Base-by-base conservation (phyloP, 2,797 vertebrate species). In the Gallirallus australis region DNA sequence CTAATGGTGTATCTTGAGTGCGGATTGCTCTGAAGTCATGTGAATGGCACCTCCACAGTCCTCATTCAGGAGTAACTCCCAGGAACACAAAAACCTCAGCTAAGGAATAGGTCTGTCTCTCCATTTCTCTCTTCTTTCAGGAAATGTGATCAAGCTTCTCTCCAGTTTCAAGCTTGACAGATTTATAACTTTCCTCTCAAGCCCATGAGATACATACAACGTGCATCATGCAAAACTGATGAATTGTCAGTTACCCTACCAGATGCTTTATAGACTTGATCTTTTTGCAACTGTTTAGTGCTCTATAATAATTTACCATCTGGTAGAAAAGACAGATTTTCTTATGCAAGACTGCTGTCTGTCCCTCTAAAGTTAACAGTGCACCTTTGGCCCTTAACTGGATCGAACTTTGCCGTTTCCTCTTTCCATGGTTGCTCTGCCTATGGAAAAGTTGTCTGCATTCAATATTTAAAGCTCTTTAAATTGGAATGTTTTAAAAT, bases 231-330 rank as follows among this genome's bases (percentile, higher is more conserved):
- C 93, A 93, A 90, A 95, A 86, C 71, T 79, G 82, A 96, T 86
- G 86, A 93, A 86, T 56, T 94, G 61, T 86, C 91, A 77, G 64
- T 88, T 93, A 92, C 31, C 39, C 82, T 37, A 91, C 72, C 94
- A 95, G 94, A 88, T 83, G 87, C 95, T 96, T 97, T 95, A 96
- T 85, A 87, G 93, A 89, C 92, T 90, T 90, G 65, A 91, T 95
- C 91, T 95, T 95, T 94, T 92, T 91, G 80, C 89, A 90, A 84
- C 82, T 84, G 90, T 92, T 97, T 94, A 96, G 60, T 60, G 65
- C 59, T 82, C 69, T 40, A 69, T 60, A 92, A 95, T 81, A 87
- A 96, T 94, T 89, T 89, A 68, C 83, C 93, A 96, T 92, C 94
- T 94, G 84, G 84, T 53, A 94, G 37, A 80, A 82, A 90, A 84